These are phyloP conservation scores for Caenorhabditis macrosperma DNA, from an alignment of 2,888 invertebrate genomes.

Conservation along the genomic window DNA sequence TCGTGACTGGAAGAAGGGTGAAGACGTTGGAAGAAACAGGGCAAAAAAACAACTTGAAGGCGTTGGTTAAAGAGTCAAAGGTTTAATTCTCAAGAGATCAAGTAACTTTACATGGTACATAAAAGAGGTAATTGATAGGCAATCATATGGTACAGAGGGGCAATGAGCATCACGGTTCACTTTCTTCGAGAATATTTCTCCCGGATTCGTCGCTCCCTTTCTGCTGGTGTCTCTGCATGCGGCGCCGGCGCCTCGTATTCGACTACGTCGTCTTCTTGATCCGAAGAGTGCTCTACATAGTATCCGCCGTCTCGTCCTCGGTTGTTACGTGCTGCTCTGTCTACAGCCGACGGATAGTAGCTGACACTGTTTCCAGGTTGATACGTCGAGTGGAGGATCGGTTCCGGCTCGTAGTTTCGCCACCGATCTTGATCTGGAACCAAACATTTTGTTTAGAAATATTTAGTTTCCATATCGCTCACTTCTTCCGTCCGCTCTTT, in stretches of 20 bases:
- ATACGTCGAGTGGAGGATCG: slow-evolving; percentile 41
- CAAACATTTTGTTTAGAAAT: background rate
- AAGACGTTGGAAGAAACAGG: no score
- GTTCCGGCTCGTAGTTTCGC: slow-evolving; percentile 32
- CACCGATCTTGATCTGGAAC: slow-evolving; percentile 11
- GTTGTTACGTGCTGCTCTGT: background rate
- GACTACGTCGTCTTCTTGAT: slow-evolving; percentile 27
- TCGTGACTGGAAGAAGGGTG: slow-evolving; percentile 11
- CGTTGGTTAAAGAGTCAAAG: no score
- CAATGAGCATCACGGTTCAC: background rate
- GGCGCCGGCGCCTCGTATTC: background rate
- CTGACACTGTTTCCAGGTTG: slow-evolving; percentile 54
- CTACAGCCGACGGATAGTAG: slow-evolving; percentile 48
- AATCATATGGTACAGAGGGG: background rate
- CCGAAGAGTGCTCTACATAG: slow-evolving; percentile 40
- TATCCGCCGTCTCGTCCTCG: slow-evolving; percentile 19
- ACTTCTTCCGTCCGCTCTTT: slow-evolving; percentile 16
- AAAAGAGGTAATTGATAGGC: background rate
- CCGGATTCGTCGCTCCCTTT: slow-evolving; percentile 47
- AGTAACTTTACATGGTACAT: no score
- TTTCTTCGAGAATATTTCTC: slow-evolving; percentile 48
- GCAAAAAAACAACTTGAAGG: no score
- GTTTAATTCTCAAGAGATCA: no score
- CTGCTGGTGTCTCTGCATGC: slow-evolving; percentile 28
- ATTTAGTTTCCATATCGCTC: background rate